Base-by-base conservation (phyloP, 2,888 invertebrate species). In the Volucella zonaria region DNA sequence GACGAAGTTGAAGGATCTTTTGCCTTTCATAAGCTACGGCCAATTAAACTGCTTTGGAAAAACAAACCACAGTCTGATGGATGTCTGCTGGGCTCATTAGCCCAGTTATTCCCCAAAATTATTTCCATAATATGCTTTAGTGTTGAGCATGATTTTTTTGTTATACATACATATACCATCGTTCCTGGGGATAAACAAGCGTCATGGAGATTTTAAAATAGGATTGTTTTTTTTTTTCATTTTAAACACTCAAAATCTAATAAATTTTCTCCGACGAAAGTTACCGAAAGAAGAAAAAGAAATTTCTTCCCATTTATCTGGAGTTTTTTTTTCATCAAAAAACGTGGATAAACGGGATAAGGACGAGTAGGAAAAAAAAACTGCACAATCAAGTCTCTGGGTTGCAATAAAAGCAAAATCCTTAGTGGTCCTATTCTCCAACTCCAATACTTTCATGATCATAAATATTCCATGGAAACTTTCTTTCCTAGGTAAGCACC, bases 371-470 rank as follows among this genome's bases (percentile, higher is more conserved):
- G 45, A 52, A 42, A 47, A 73, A 8, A 58, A 51, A 51, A 59
- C 64, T 71, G 75, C 83, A 83, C 83, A 83, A 83, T 83, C 83
- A 76, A 67, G 80, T 80, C 83, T 62, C 83, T 51, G 43, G 75
- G 56, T 51, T 71, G 83, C 83, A 83, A 83, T 83, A 83, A 83
- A 80, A 56, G 49, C 54, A 64, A 67, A 71, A 38, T 64, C 66
- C 74, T 74, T n/a, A 59, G 67, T 14, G 54, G 54, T 47, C 23
- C 15, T 45, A 43, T 67, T 67, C 62, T 58, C 54, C 56, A 52
- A 4, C 42, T 51, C 43, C 49, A 18, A 45, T 23, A 23, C 54
- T 52, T 78, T 12, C 14, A 78, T 61, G 31, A 80, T 83, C 75
- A 80, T 83, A 83, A 83, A 83, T 83, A 66, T 61, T 74, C 51